Evolutionary conservation across 2,113 vertebrate genomes (phyloP).

Genomic region (Crotalus helleri): DNA sequence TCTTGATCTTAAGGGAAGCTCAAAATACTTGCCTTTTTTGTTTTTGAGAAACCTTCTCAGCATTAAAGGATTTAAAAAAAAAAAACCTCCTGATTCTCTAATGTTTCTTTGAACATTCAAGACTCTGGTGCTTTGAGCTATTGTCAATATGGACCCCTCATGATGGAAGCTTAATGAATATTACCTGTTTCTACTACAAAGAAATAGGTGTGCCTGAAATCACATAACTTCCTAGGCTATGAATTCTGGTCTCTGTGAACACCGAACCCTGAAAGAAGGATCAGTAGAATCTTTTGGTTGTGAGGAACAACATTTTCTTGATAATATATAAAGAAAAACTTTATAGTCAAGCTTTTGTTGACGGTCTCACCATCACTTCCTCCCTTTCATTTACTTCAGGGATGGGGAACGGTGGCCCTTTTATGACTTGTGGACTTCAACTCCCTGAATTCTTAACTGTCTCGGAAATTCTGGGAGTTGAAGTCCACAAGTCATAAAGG

Average conservation of each 20-base stretch:
- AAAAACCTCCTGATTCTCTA: background rate
- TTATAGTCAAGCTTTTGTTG: rapidly evolving
- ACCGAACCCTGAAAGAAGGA: background rate
- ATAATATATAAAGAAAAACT: background rate
- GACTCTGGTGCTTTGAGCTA: background rate
- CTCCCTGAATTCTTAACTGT: too few species aligned
- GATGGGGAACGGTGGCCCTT: background rate
- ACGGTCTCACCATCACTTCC: background rate
- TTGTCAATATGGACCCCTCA: background rate
- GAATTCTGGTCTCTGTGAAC: background rate
- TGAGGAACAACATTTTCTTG: background rate
- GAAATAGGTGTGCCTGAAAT: background rate
- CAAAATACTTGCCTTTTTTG: background rate
- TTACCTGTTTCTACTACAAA: background rate
- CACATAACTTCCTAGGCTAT: rapidly evolving
- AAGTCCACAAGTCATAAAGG: background rate
- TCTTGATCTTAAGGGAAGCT: background rate
- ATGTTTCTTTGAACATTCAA: background rate
- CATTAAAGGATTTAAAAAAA: background rate
- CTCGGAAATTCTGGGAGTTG: background rate
- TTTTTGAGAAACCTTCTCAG: background rate
- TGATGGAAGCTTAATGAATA: background rate
- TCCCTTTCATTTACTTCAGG: background rate
- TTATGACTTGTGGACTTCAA: background rate
- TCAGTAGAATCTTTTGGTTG: background rate